Percentiles rank a stretch among this genome's conserved stretches.
phyloP scores from a whole-genome alignment of 23 tunicate species.

The Diplosoma virens region DNA sequence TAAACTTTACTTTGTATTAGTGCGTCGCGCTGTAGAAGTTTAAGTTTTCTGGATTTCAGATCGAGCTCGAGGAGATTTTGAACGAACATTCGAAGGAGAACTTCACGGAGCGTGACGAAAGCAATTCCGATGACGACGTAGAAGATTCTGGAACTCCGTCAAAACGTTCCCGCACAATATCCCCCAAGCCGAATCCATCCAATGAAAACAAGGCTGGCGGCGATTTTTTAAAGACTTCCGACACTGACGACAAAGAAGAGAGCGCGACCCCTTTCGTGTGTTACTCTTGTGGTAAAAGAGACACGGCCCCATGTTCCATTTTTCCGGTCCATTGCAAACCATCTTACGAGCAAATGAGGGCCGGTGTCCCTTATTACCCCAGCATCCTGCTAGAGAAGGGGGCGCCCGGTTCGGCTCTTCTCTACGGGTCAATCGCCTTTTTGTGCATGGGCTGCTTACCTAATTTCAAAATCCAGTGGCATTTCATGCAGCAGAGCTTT shows the following conservation, averaged over 20 bases:
- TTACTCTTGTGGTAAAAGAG: conserved; percentile 56
- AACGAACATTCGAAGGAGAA: conserved; percentile 78
- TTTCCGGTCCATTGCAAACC: conserved; percentile 57
- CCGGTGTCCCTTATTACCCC: conserved; percentile 65
- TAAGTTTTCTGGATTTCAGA: conserved; percentile 39
- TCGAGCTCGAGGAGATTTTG: conserved; percentile 85
- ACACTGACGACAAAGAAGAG: not conserved
- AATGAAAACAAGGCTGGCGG: too few species aligned
- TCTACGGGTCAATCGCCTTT: conserved; percentile 34
- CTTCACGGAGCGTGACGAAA: conserved; percentile 22
- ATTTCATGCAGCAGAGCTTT: conserved; percentile 44
- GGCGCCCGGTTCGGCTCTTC: conserved; percentile 23
- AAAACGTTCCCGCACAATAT: not conserved
- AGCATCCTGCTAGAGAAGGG: conserved; percentile 6
- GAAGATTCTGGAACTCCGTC: not conserved
- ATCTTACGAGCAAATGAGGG: conserved; percentile 60
- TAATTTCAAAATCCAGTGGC: conserved; percentile 52
- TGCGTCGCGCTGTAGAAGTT: too few species aligned
- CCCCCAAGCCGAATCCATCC: not conserved
- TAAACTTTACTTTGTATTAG: too few species aligned
- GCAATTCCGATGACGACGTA: conserved; percentile 32
- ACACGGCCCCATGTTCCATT: not conserved
- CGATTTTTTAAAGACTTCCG: too few species aligned
- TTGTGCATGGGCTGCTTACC: conserved; percentile 60
- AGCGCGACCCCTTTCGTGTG: conserved; percentile 2